phyloP scores from a whole-genome alignment of 1,140 invertebrate species.

The Brachionus calyciflorus region DNA sequence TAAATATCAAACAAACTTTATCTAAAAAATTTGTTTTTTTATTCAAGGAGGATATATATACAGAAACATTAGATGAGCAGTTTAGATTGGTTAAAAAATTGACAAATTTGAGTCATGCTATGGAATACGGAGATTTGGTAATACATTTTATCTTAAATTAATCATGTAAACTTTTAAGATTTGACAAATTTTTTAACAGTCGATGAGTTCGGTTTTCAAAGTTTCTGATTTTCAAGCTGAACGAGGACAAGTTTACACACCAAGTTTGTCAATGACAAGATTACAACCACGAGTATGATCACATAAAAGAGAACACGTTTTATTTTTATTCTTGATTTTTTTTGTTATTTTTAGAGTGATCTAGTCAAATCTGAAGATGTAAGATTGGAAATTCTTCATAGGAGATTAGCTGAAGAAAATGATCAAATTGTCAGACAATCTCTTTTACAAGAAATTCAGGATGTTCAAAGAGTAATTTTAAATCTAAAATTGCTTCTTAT shows the following conservation, averaged over 20 bases:
- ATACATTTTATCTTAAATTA: neutral
- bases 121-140: conserved; percentile 65
- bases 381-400: conserved; percentile 54
- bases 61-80: conserved; percentile 65
- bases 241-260: neutral
- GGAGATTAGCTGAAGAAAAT: conserved; percentile 50
- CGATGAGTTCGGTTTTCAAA: neutral
- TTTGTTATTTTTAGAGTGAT: conserved; percentile 51
- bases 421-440: conserved; percentile 11
- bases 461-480: neutral
- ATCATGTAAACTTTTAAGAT: no score
- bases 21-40: conserved; percentile 8
- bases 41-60: conserved; percentile 62
- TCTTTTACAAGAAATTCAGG: neutral
- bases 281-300: neutral
- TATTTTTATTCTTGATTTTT: neutral
- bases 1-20: neutral
- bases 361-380: conserved; percentile 59
- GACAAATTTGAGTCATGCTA: conserved; percentile 67
- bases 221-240: conserved; percentile 38
- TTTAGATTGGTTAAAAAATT: conserved; percentile 65
- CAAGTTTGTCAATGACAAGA: neutral
- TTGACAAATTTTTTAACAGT: no score
- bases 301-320: neutral
- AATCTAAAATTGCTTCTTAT: neutral